Conservation (phyloP, 2,113 vertebrate genomes). For the Polypterus senegalus region DNA sequence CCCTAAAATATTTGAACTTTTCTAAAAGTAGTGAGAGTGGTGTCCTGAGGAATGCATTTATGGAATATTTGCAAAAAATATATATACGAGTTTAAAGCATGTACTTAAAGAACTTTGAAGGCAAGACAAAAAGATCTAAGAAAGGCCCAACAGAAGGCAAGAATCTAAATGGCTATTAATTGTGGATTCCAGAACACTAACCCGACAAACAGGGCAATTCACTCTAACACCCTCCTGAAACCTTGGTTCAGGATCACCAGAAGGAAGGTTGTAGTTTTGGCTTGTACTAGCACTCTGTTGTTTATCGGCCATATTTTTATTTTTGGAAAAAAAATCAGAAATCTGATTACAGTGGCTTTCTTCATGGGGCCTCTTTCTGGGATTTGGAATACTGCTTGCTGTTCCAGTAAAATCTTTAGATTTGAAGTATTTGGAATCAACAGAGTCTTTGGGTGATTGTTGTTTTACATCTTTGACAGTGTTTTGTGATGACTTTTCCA, state of each 20-base stretch:
- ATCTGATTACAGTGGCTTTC: slow-evolving; percentile 26
- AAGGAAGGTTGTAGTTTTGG: neutral
- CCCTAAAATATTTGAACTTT: no score
- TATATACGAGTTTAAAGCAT: no score
- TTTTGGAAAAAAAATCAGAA: slow-evolving; percentile 36
- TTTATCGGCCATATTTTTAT: neutral
- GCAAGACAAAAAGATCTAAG: neutral
- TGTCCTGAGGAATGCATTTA: no score
- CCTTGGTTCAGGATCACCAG: neutral
- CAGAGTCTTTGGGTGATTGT: neutral
- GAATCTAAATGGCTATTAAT: slow-evolving; percentile 81
- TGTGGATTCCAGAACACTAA: slow-evolving; percentile 48
- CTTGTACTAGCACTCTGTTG: slow-evolving; percentile 4
- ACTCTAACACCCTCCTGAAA: slow-evolving; percentile 35
- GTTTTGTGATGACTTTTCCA: neutral
- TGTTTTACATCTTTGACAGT: no score
- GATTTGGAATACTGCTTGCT: slow-evolving; percentile 10
- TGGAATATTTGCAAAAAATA: no score
- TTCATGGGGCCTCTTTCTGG: slow-evolving; percentile 38
- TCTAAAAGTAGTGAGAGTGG: no score
- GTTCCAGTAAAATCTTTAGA: slow-evolving; percentile 6
- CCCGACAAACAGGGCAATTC: slow-evolving; percentile 69
- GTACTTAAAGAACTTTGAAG: no score
- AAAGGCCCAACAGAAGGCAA: slow-evolving; percentile 52
- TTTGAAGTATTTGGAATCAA: slow-evolving; percentile 8